A percentile compares a stretch with the other conserved stretches of the same genome.
These are phyloP conservation scores for Drepana falcataria DNA, from an alignment of 2,888 invertebrate species.

Conservation along the genomic window DNA sequence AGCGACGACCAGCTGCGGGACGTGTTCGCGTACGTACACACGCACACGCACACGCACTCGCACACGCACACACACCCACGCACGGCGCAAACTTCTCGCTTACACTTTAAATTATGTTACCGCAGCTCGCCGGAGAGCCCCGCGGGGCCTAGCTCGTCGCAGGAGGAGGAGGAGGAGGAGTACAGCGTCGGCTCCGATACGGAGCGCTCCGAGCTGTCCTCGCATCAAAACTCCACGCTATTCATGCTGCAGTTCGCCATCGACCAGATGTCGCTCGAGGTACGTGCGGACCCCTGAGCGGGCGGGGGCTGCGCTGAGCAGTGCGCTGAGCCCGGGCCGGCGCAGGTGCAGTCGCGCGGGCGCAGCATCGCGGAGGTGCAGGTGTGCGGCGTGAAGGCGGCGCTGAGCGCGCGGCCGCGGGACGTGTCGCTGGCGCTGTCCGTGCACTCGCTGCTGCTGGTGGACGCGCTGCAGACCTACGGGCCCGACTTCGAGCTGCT, in stretches of 20 bases:
- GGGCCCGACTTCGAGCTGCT: constrained; percentile 97
- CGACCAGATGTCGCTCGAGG: constrained; percentile 91
- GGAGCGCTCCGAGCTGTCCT: constrained; percentile 52
- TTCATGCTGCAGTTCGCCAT: constrained; percentile 92
- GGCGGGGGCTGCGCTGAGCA: too few species aligned
- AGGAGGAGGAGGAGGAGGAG: constrained; percentile 58
- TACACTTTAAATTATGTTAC: too few species aligned
- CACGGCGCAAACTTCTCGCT: too few species aligned
- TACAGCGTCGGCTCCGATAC: constrained; percentile 64
- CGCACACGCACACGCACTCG: too few species aligned
- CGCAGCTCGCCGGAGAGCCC: too few species aligned
- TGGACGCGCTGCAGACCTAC: constrained; percentile 96
- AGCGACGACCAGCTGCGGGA: constrained; percentile 12
- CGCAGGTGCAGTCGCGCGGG: constrained; percentile 87
- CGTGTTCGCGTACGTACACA: constrained; percentile 2
- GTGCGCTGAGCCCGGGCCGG: too few species aligned
- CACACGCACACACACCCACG: too few species aligned
- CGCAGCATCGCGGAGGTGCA: constrained; percentile 95
- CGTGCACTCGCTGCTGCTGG: constrained; percentile 94
- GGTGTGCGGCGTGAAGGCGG: constrained; percentile 91
- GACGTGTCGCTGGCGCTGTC: constrained; percentile 89
- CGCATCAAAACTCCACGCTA: constrained; percentile 78
- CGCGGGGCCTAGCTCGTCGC: too few species aligned
- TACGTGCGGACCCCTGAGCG: constrained; percentile 24
- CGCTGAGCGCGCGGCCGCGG: constrained; percentile 84